A percentile compares a stretch with the other conserved stretches of the same genome.
phyloP scores from a whole-genome alignment of 64 coral and sea anemone species.

The Anthopleura sola region DNA sequence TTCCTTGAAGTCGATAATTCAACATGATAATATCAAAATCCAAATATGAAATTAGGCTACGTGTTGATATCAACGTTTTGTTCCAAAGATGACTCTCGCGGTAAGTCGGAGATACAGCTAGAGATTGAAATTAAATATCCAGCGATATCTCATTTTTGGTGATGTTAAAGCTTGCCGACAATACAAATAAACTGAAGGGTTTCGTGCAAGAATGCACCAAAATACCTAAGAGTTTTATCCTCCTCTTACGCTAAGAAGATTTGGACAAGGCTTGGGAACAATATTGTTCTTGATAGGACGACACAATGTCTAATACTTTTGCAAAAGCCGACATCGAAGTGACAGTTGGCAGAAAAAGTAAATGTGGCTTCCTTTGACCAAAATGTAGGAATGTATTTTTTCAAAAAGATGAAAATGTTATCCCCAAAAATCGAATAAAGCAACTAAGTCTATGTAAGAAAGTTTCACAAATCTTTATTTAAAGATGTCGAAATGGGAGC shows the following conservation, averaged over 20 bases:
- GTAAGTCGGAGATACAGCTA: background rate
- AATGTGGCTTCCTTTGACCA: background rate
- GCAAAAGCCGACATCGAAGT: background rate
- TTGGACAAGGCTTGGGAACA: background rate
- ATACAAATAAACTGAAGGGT: background rate
- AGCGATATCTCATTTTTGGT: background rate
- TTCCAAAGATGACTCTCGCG: background rate
- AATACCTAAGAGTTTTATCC: background rate
- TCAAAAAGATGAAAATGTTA: background rate
- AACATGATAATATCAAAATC: background rate
- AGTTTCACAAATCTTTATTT: background rate
- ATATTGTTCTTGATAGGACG: background rate
- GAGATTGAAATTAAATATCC: background rate
- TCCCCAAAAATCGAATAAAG: background rate
- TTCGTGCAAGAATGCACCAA: constrained; percentile 6
- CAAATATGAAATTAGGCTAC: background rate
- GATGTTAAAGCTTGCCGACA: background rate
- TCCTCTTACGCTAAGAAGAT: background rate
- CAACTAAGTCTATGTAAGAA: background rate
- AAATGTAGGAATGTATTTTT: background rate
- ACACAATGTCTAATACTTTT: background rate
- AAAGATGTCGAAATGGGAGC: background rate
- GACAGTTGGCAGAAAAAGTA: background rate
- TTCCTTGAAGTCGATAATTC: background rate
- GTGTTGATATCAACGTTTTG: background rate